Evolutionary conservation across 2,113 vertebrate genomes (phyloP), one percentile per base, ranked within the genome.

Genomic region (Mesitornis unicolor): DNA sequence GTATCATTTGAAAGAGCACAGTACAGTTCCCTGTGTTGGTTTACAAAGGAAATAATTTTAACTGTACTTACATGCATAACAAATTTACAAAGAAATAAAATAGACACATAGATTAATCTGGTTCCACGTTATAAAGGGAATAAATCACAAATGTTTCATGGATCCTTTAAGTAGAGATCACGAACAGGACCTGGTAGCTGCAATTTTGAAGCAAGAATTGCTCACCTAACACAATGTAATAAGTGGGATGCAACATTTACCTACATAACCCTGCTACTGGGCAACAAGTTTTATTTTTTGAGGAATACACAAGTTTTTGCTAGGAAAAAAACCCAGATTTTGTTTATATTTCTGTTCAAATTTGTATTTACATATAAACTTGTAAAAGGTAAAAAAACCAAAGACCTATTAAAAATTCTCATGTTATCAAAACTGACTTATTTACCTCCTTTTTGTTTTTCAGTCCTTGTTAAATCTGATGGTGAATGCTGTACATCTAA

Each of bases 371-470:
- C 5, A 14, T 38, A 71, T 10, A 42, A 77, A 54, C 15, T 69
- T 47, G 6, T n/a, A 45, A 69, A 68, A 82, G 16, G 13, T 19
- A 56, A 67, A 56, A 75, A 47, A 33, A 0, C 7, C 6, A 59
- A 48, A 76, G 4, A n/a, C 4, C 38, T 45, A 33, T 17, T 51
- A 64, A 74, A 77, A 91, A 89, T 5, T 74, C 11, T 77, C 63
- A 19, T n/a, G 5, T 63, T 83, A 83, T 76, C 67, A 69, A 29
- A 94, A 68, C 60, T 82, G 71, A 86, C 56, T 93, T 93, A 89
- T 94, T 96, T 93, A 89, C 85, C 51, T 96, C 35, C 31, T 77
- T 80, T 93, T 85, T 79, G 35, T 95, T 94, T 94, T 89, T 33
- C 54, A 94, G 48, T 76, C 64, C 70, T 80, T 84, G 74, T 75